Evolutionary conservation across 2,113 vertebrate genomes (phyloP).

Genomic region (Poeciliopsis retropinna): DNA sequence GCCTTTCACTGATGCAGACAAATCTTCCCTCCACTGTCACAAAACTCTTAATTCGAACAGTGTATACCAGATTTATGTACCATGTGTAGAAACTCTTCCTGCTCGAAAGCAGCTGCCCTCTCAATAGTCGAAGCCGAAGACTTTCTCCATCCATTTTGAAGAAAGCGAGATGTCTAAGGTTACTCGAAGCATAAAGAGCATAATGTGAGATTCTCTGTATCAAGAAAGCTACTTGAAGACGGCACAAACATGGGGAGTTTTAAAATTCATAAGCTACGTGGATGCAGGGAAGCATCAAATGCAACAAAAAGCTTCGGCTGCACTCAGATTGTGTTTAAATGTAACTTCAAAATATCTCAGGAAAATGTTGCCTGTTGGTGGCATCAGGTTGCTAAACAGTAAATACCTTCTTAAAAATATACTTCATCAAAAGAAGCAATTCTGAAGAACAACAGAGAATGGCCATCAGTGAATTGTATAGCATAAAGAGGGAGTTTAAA

Average conservation of each 20-base stretch:
- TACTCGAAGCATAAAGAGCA: neutral
- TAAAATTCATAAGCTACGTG: no score
- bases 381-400: neutral
- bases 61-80: constrained; percentile 14
- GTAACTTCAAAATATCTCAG: constrained; percentile 1
- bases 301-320: neutral
- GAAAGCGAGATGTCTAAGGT: constrained; percentile 1
- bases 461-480: neutral
- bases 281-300: neutral
- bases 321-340: neutral
- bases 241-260: neutral
- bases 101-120: constrained; percentile 11
- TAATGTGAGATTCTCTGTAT: neutral
- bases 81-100: constrained; percentile 15
- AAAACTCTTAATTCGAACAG: constrained; percentile 15
- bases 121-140: neutral
- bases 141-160: neutral
- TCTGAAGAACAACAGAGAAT: neutral
- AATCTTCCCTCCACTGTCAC: neutral
- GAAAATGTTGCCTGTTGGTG: neutral
- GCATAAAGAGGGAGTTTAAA: neutral
- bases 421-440: neutral
- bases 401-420: constrained; percentile 9
- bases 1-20: constrained; percentile 22
- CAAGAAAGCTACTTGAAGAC: neutral